phyloP scores from a whole-genome alignment of 2,797 vertebrate genomes.

The Taeniopygia guttata region DNA sequence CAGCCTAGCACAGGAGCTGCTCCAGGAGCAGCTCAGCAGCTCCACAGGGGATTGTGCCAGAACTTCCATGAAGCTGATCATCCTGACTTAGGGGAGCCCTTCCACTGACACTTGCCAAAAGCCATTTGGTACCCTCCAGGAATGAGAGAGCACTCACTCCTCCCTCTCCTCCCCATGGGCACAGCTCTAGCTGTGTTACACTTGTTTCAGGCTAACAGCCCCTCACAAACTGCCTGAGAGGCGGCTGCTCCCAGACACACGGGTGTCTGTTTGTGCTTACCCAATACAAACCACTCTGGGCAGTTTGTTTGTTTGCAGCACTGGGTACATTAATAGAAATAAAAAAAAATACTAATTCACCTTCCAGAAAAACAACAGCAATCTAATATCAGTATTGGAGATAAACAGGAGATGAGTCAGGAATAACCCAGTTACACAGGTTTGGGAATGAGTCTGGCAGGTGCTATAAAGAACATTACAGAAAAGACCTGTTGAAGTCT shows the following conservation, averaged over 20 bases:
- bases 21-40: background rate
- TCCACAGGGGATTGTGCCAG: background rate
- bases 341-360: background rate
- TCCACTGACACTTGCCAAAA: background rate
- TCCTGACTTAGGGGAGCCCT: background rate
- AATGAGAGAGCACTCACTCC: background rate
- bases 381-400: background rate
- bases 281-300: background rate
- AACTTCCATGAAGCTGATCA: background rate
- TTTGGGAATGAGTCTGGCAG: background rate
- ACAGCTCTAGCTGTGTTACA: background rate
- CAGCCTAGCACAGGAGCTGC: background rate
- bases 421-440: background rate
- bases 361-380: background rate
- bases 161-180: background rate
- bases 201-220: background rate
- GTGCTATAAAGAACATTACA: background rate
- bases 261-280: background rate
- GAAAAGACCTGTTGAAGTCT: background rate
- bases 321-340: background rate
- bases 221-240: background rate
- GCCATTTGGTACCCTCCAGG: background rate
- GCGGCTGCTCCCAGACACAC: background rate
- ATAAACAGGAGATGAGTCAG: background rate
- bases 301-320: background rate